These are phyloP conservation scores for Smutsia temminckii DNA, from an alignment of 2,797 vertebrate genomes.

Conservation along the genomic window DNA sequence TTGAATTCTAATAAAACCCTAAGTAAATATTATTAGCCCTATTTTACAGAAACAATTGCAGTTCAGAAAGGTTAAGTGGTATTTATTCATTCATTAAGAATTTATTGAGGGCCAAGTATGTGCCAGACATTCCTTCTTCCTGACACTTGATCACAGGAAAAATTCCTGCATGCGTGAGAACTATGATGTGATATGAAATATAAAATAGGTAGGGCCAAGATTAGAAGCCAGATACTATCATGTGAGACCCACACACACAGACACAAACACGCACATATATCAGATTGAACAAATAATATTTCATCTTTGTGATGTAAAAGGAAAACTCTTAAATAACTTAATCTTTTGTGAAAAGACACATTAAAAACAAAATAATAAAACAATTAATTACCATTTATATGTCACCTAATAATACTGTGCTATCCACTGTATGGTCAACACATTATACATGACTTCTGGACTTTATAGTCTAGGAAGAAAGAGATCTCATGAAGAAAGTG, in stretches of 20 bases:
- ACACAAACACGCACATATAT: neutral
- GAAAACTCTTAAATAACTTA: neutral
- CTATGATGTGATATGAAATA: neutral
- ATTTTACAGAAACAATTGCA: neutral
- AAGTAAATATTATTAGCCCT: neutral
- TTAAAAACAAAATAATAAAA: neutral
- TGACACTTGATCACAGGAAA: neutral
- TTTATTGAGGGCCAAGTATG: neutral
- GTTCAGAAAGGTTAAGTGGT: neutral
- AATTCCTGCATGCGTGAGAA: neutral
- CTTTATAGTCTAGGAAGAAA: neutral
- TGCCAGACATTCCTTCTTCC: neutral
- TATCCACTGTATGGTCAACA: neutral
- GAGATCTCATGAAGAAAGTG: neutral
- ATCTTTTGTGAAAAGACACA: neutral
- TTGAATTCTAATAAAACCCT: slow-evolving; percentile 13
- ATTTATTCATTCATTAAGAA: neutral
- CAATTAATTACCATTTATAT: neutral
- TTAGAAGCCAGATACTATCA: neutral
- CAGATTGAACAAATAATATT: neutral
- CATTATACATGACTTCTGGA: neutral
- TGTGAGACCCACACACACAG: neutral
- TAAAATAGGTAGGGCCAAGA: neutral
- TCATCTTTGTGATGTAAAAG: neutral
- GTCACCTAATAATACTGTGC: neutral